Percentiles rank a stretch among this genome's conserved stretches.
These are phyloP conservation scores for Semotilus atromaculatus DNA, from an alignment of 2,797 vertebrate genomes.

Conservation along the genomic window DNA sequence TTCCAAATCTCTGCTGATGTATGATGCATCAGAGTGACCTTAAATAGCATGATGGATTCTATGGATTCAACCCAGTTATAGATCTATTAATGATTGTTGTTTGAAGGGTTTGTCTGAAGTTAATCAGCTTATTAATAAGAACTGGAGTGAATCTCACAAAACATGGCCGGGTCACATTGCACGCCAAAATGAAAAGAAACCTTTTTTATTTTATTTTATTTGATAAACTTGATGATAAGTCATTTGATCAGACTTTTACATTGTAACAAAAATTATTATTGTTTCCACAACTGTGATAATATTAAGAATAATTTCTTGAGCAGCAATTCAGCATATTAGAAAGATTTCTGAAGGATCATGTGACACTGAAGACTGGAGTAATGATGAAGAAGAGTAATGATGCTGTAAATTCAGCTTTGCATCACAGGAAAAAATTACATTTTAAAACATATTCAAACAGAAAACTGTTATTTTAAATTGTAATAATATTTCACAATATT, in stretches of 20 bases:
- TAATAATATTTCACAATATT: not conserved
- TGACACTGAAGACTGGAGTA: not conserved
- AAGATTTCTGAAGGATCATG: not conserved
- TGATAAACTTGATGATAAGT: not conserved
- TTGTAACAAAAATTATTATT: not conserved
- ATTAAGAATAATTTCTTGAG: not conserved
- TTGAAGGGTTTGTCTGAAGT: not conserved
- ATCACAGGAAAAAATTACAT: not conserved
- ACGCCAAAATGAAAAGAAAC: not conserved
- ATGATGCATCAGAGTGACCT: not conserved
- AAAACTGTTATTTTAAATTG: not conserved
- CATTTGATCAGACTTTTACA: too few species aligned
- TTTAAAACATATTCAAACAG: not conserved
- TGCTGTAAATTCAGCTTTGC: not conserved
- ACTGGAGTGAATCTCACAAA: not conserved
- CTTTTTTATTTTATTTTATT: too few species aligned
- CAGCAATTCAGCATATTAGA: not conserved
- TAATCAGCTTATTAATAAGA: not conserved
- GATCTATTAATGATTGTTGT: not conserved
- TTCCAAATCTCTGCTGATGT: conserved; percentile 6
- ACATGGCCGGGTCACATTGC: not conserved
- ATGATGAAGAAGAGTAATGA: not conserved
- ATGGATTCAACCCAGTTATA: not conserved
- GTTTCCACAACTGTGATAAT: not conserved
- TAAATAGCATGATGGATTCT: not conserved